These are phyloP conservation scores for Cantharis lateralis DNA, from an alignment of 2,888 invertebrate species.

Conservation along the genomic window DNA sequence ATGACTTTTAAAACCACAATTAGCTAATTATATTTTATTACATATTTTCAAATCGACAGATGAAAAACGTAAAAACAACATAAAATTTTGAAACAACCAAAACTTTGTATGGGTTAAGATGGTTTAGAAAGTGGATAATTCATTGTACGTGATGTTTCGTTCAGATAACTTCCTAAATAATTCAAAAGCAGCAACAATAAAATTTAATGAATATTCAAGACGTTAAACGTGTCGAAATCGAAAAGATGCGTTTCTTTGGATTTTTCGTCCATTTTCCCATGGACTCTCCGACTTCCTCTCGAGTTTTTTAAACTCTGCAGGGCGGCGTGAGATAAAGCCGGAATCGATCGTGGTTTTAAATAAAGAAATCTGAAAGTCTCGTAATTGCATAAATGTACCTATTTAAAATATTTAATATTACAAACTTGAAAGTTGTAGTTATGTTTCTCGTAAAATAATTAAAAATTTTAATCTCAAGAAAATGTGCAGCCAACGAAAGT, in stretches of 20 bases:
- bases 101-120: neutral
- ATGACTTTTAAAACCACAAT: too few species aligned
- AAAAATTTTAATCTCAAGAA: neutral
- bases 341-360: neutral
- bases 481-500: neutral
- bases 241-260: neutral
- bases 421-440: neutral
- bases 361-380: neutral
- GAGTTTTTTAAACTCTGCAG: neutral
- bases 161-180: neutral
- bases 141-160: neutral
- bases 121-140: neutral
- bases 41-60: too few species aligned
- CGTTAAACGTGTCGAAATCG: neutral
- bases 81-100: neutral
- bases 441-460: neutral
- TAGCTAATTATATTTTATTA: too few species aligned
- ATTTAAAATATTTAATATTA: neutral
- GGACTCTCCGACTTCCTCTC: neutral
- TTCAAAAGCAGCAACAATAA: neutral
- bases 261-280: neutral
- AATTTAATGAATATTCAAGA: neutral
- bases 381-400: neutral
- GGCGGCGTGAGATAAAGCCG: neutral
- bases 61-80: neutral